Conservation (phyloP, 2,888 invertebrate genomes). For the Scaptomyza caliginosa region DNA sequence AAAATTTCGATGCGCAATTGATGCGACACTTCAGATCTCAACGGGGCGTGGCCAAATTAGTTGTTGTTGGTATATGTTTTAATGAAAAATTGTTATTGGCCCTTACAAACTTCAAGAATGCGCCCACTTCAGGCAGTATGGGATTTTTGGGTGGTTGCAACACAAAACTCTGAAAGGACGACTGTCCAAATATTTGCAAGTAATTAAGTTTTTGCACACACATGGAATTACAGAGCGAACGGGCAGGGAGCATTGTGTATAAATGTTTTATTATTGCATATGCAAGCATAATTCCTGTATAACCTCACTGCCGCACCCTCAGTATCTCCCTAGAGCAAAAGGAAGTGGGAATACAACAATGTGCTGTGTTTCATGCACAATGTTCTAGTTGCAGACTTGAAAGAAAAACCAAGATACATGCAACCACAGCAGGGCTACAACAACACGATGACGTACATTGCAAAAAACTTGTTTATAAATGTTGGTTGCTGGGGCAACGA, state of each 20-base stretch:
- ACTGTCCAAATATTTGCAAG: constrained; percentile 65
- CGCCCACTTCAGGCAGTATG: constrained; percentile 6
- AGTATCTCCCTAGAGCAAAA: not conserved
- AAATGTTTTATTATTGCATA: constrained; percentile 33
- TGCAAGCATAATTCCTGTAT: constrained; percentile 38
- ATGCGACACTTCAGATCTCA: constrained; percentile 63
- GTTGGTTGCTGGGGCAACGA: constrained; percentile 78
- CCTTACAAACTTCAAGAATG: not conserved
- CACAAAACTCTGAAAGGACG: constrained; percentile 14
- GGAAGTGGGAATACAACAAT: constrained; percentile 36
- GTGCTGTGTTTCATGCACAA: constrained; percentile 36
- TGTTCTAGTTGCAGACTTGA: constrained; percentile 57
- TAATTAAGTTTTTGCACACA: constrained; percentile 64
- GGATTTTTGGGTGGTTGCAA: constrained; percentile 17
- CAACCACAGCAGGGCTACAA: constrained; percentile 28
- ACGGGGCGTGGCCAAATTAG: constrained; percentile 69
- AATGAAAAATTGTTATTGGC: constrained; percentile 31
- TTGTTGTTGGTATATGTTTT: constrained; percentile 19
- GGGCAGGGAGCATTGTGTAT: not conserved
- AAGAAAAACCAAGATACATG: constrained; percentile 26
- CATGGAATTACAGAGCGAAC: constrained; percentile 8
- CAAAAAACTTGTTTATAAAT: constrained; percentile 72
- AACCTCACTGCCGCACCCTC: not conserved
- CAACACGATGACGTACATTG: constrained; percentile 55
- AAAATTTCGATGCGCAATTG: constrained; percentile 77